Percentiles rank a stretch among this genome's conserved stretches.
Evolutionary conservation across 1,140 invertebrate species (phyloP).

Genomic region (Arion vulgaris): DNA sequence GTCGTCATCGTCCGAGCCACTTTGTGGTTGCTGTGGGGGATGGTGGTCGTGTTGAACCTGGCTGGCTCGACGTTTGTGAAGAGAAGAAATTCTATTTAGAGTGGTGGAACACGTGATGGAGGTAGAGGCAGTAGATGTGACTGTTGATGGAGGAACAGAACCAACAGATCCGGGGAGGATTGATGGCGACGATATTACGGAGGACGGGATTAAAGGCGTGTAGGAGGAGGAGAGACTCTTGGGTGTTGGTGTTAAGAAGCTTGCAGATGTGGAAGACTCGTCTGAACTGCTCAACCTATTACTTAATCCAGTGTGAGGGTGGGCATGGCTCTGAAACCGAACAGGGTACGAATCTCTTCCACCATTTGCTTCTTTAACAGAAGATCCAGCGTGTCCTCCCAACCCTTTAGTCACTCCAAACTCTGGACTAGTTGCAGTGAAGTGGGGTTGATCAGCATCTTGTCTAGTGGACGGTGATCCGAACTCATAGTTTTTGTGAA

Average conservation of each 20-base stretch:
- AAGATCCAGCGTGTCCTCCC: not conserved
- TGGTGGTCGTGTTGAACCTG: constrained; percentile 46
- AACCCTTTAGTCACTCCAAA: not conserved
- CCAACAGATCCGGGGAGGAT: not conserved
- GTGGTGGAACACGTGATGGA: constrained; percentile 39
- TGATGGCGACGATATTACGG: not conserved
- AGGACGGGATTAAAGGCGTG: not conserved
- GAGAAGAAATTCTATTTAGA: constrained; percentile 46
- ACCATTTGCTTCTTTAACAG: not conserved
- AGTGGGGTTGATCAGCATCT: constrained; percentile 41
- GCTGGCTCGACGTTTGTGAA: constrained; percentile 45
- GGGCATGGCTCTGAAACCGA: constrained; percentile 31
- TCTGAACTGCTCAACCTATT: constrained; percentile 12
- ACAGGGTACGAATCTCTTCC: not conserved
- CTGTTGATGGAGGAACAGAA: not conserved
- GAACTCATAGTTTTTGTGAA: constrained; percentile 64
- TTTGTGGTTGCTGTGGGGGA: not conserved
- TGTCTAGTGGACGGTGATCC: constrained; percentile 47
- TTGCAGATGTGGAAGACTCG: constrained; percentile 9
- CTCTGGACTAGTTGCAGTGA: constrained; percentile 27
- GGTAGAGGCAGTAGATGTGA: constrained; percentile 6
- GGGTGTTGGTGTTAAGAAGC: not conserved
- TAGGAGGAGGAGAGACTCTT: not conserved
- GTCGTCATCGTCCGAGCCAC: constrained; percentile 44
- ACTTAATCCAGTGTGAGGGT: constrained; percentile 30